Percentiles rank a stretch among this genome's conserved stretches.
These are phyloP conservation scores for Coregonus ussuriensis DNA, from an alignment of 2,797 vertebrate genomes.

Conservation along the genomic window DNA sequence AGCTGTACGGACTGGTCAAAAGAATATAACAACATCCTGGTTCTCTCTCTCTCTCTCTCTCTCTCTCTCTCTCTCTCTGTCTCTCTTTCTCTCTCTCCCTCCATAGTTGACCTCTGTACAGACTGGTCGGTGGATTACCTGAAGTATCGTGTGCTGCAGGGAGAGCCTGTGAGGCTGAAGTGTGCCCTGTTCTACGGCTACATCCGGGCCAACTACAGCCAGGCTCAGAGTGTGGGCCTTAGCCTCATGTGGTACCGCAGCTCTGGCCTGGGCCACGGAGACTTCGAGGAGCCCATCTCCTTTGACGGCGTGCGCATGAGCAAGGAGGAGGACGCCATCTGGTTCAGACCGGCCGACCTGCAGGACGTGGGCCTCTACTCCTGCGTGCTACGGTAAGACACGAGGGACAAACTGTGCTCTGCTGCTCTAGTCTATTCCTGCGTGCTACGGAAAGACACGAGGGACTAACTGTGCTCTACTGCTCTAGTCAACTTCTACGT, in stretches of 20 bases:
- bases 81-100: slow-evolving; percentile 36
- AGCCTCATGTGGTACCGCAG: slow-evolving; percentile 99
- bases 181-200: slow-evolving; percentile 98
- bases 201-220: slow-evolving; percentile 96
- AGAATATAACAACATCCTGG: too few species aligned
- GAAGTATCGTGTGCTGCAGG: slow-evolving; percentile 94
- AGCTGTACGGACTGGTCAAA: slow-evolving; percentile 96
- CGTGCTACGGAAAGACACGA: slow-evolving; percentile 33
- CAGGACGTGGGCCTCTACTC: slow-evolving; percentile 96
- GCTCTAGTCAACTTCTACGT: too few species aligned
- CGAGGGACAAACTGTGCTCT: not conserved
- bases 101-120: slow-evolving; percentile 93
- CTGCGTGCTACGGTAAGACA: slow-evolving; percentile 90
- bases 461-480: not conserved
- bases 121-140: slow-evolving; percentile 99
- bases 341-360: slow-evolving; percentile 94
- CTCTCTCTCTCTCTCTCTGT: slow-evolving; percentile 8
- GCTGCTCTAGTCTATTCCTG: not conserved
- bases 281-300: slow-evolving; percentile 96
- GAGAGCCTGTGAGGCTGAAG: slow-evolving; percentile 96
- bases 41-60: not conserved
- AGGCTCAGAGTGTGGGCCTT: slow-evolving; percentile 95
- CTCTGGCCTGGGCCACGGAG: slow-evolving; percentile 88
- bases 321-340: slow-evolving; percentile 98
- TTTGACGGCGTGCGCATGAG: slow-evolving; percentile 96